A percentile compares a stretch with the other conserved stretches of the same genome.
Evolutionary conservation across 2,113 vertebrate species (phyloP).

Genomic region (Mesocricetus auratus): DNA sequence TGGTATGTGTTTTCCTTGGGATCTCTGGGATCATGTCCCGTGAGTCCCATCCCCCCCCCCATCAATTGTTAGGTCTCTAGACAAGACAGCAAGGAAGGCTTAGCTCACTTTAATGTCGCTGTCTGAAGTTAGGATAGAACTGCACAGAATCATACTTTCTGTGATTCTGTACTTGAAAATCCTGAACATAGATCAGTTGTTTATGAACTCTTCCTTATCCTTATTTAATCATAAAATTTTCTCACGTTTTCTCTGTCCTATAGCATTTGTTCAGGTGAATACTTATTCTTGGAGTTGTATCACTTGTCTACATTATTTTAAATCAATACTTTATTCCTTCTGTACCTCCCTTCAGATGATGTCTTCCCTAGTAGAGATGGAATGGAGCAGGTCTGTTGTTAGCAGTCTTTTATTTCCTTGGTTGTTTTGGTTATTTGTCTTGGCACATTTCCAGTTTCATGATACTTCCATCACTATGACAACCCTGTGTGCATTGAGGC

Average conservation of each 20-base stretch:
- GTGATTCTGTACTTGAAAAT: not conserved
- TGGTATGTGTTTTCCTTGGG: conserved; percentile 67
- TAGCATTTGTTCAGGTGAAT: not conserved
- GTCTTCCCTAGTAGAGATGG: not conserved
- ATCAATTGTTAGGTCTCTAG: not conserved
- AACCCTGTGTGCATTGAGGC: not conserved
- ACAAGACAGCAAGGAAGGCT: not conserved
- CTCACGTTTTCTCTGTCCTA: not conserved
- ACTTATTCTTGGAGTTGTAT: conserved; percentile 36
- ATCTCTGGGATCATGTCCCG: too few species aligned
- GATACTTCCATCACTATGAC: not conserved
- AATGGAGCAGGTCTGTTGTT: not conserved
- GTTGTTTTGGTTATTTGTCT: not conserved
- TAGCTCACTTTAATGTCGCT: not conserved
- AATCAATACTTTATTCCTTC: not conserved
- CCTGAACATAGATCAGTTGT: not conserved
- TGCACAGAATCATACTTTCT: conserved; percentile 6
- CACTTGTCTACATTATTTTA: not conserved
- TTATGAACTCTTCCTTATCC: conserved; percentile 20
- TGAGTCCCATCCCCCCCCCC: too few species aligned
- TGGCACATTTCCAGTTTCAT: not conserved
- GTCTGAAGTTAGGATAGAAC: not conserved
- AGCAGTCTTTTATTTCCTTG: not conserved
- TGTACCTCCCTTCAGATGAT: not conserved
- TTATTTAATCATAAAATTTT: conserved; percentile 6